Evolutionary conservation across 2,888 invertebrate species (phyloP), one percentile per base, ranked within the genome.

Genomic region (Eupithecia subumbrata): DNA sequence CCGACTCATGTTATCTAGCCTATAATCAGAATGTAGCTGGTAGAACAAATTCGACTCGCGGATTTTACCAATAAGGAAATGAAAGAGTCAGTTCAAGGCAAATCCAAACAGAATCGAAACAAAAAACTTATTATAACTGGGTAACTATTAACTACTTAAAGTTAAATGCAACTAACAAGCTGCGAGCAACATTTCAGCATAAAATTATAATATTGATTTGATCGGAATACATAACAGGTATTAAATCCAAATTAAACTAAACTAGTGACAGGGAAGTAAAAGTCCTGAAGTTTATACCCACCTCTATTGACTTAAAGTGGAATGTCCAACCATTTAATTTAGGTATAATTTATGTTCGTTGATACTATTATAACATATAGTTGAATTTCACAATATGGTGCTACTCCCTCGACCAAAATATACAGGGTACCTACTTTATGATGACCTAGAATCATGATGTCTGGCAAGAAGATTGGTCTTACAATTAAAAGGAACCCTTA

Each of bases 31-130:
- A 76, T 63, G 74, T 56, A 22, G n/a, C 52, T 56, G 69, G 80
- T 79, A 78, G 81, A 84, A 81, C 83, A 78, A 87, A 87, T 88
- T 76, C 16, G 68, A 48, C 70, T 74, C 72, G 70, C 72, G 76
- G 74, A 79, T 80, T 86, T 86, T 85, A 85, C 84, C 84, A 88
- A 91, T 85, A 81, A 91, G 93, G 93, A 94, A 93, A 92, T 92
- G 91, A 92, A 90, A 92, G 91, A 83, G 77, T 86, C 80, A 78
- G 84, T 86, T 88, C 92, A 93, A 89, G 93, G 93, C 84, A 87
- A 82, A 83, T 83, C 84, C 85, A 88, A 85, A 86, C 79, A 77
- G 73, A 82, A 80, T 82, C 81, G 84, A 84, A 84, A 84, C 85
- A 78, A 84, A 82, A 83, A 81, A 78, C 74, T 43, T 56, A 48